phyloP scores from a whole-genome alignment of 2,113 vertebrate genomes.

The Kryptolebias marmoratus region DNA sequence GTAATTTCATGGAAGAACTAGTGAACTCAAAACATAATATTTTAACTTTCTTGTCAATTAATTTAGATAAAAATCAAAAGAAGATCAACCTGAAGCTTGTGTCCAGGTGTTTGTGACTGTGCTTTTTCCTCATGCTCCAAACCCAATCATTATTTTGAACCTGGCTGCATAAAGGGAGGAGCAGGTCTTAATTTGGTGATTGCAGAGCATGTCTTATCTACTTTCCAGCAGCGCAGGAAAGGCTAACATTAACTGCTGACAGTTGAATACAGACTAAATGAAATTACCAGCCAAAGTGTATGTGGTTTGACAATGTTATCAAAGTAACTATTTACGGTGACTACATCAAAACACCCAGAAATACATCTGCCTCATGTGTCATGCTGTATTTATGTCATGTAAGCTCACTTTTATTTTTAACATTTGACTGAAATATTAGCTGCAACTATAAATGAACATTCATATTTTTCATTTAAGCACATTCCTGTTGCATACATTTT shows the following conservation, averaged over 20 bases:
- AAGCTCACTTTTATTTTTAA: background rate
- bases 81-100: background rate
- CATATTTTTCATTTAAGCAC: background rate
- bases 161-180: conserved; percentile 1
- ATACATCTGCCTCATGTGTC: background rate
- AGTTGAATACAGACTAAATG: conserved; percentile 16
- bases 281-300: conserved; percentile 3
- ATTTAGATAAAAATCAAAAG: conserved; percentile 5
- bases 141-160: conserved; percentile 8
- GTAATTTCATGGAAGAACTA: no score
- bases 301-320: conserved; percentile 32
- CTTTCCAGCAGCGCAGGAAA: conserved; percentile 11
- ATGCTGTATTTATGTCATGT: conserved; percentile 4
- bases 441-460: no score
- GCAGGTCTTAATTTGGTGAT: conserved; percentile 24
- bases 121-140: conserved; percentile 21
- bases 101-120: conserved; percentile 15
- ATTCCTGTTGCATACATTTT: background rate
- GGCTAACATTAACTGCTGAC: conserved; percentile 2
- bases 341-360: conserved; percentile 2
- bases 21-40: background rate
- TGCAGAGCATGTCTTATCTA: conserved; percentile 4
- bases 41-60: conserved; percentile 20
- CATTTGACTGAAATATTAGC: background rate
- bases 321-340: conserved; percentile 38